A percentile compares a stretch with the other conserved stretches of the same genome.
Evolutionary conservation across 92 coral and sea anemone species (phyloP).

Genomic region (Pocillopora grandis): DNA sequence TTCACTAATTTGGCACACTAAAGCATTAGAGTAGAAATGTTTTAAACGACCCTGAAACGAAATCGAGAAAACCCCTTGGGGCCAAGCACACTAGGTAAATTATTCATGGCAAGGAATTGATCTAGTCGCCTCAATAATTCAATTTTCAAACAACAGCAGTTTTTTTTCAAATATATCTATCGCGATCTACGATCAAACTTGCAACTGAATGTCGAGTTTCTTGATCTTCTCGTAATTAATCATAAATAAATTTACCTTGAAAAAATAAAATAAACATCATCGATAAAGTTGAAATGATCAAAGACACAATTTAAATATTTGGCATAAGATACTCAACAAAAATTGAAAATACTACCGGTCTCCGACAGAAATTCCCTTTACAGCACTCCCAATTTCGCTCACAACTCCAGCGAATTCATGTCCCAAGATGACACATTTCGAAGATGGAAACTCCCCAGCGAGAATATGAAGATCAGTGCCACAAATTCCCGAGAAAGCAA

Average conservation of each 20-base stretch:
- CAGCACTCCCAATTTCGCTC: constrained; percentile 89
- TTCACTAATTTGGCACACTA: background rate
- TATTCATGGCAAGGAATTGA: constrained; percentile 2
- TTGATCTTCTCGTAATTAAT: background rate
- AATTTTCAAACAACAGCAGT: background rate
- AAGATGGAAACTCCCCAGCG: constrained; percentile 82
- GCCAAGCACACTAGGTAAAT: background rate
- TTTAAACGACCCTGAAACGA: too few relatives aligned
- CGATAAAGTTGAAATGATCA: too few relatives aligned
- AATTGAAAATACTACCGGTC: constrained; percentile 64
- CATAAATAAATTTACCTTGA: background rate
- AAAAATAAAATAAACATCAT: background rate
- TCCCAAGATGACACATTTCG: constrained; percentile 89
- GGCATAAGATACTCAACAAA: background rate
- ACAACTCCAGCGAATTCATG: constrained; percentile 97
- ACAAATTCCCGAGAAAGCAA: constrained; percentile 88
- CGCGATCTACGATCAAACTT: background rate
- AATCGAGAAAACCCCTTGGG: background rate
- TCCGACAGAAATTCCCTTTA: constrained; percentile 84
- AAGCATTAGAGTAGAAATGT: too few relatives aligned
- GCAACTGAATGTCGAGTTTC: background rate
- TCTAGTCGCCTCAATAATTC: background rate
- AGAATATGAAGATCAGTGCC: constrained; percentile 79
- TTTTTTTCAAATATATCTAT: background rate
- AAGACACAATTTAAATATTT: too few relatives aligned